Evolutionary conservation across 2,888 invertebrate species (phyloP), one percentile per base, ranked within the genome.

Genomic region (Ophioninae sp.): DNA sequence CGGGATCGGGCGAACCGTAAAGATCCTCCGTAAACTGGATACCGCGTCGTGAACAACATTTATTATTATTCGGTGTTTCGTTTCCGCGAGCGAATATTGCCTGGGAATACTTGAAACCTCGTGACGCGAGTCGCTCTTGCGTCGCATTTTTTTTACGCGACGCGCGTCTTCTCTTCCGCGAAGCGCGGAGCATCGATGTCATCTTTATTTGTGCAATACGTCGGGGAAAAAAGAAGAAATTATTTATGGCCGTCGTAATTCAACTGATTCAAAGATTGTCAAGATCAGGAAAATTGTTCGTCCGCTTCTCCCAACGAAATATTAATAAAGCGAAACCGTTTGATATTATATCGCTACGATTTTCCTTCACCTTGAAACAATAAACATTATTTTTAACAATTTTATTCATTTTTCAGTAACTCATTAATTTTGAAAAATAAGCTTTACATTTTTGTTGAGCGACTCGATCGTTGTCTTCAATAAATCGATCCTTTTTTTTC

Each of bases 1-100:
- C 57, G 79, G 83, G 79, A 83, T 79, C 75, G 57, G n/a, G 72
- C 72, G 56, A 44, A 68, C 68, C 76, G 72, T 80, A 76, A 80
- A 73, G 73, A 76, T 62, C 44, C 61, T 67, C 30, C 39, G 62
- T 83, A 62, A 80, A 83, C 62, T 50, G 21, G 62, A 74, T 61
- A 64, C 21, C 41, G 67, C 59, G 62, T 41, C 67, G 13, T 44
- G 62, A 67, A 76, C 1, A 50, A 39, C 67, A 67, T 50, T 23
- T 50, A 7, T 44, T 73, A 61, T 73, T 62, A 73, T 61, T 61
- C 13, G 17, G 20, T 30, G n/a, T 50, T 67, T 8, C 50, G 37
- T 37, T 61, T 77, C 37, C 44, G 30, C 7, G 61, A 20, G 30
- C 23, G 13, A 50, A 21, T 64, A 75, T 75, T 75, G n/a, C 64